Percentiles rank a stretch among this genome's conserved stretches.
Conservation (phyloP, 2,797 vertebrate species). For the Enteromius mattozi region DNA sequence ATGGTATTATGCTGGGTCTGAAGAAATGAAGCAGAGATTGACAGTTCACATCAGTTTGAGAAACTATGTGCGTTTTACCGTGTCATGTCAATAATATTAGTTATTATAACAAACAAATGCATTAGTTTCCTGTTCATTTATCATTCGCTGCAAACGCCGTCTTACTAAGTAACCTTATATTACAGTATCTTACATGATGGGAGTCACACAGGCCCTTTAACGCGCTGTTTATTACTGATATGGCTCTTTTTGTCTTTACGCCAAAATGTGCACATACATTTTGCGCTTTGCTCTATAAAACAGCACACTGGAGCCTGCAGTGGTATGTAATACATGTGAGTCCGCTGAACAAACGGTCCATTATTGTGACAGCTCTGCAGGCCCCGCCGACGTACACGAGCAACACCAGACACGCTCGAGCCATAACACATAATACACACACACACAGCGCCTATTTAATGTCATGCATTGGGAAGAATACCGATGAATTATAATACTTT, state of each 20-base stretch:
- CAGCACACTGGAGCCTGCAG: background rate
- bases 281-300: background rate
- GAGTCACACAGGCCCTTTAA: constrained; percentile 26
- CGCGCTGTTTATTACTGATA: background rate
- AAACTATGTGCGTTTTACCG: background rate
- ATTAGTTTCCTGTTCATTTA: background rate
- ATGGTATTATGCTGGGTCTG: background rate
- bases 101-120: background rate
- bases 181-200: background rate
- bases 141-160: too few relatives aligned
- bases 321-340: background rate
- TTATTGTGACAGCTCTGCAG: constrained; percentile 67
- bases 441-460: background rate
- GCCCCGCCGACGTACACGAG: constrained; percentile 66
- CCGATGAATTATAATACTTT: fast-evolving
- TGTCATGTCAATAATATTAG: background rate
- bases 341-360: constrained; percentile 59
- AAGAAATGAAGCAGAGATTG: background rate
- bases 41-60: background rate
- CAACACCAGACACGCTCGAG: constrained; percentile 41
- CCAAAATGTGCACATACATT: background rate
- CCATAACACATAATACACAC: background rate
- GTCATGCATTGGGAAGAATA: background rate
- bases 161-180: background rate
- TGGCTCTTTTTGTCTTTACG: background rate